Percentiles rank a stretch among this genome's conserved stretches.
phyloP scores from a whole-genome alignment of 2,113 vertebrate species.

The Corydoras maculifer region DNA sequence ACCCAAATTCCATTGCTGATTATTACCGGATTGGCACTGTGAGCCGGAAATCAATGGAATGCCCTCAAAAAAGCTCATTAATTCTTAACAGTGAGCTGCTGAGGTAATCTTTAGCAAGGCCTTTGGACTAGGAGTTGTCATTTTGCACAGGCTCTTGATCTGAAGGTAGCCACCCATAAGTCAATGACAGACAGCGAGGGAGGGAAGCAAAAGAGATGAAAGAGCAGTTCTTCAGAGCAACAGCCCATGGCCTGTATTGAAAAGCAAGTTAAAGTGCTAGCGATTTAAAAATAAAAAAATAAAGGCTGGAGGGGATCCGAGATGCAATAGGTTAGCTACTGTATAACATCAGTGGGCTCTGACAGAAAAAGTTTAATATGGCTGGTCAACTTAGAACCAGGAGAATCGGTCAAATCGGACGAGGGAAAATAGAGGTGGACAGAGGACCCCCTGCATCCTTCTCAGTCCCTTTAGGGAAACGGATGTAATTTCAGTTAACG shows the following conservation, averaged over 20 bases:
- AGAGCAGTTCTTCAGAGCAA: slow-evolving; percentile 12
- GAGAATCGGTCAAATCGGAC: slow-evolving; percentile 19
- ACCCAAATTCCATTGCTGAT: slow-evolving; percentile 35
- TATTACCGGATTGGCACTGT: slow-evolving; percentile 21
- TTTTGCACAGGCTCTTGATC: slow-evolving; percentile 18
- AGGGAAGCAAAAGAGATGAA: slow-evolving; percentile 10
- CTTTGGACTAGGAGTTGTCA: slow-evolving; percentile 3
- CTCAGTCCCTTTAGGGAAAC: slow-evolving; percentile 17
- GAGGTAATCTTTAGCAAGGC: slow-evolving; percentile 28
- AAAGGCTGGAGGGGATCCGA: not conserved
- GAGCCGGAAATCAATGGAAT: slow-evolving; percentile 41
- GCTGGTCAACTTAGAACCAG: not conserved
- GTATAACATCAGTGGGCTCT: slow-evolving; percentile 3
- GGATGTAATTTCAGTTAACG: slow-evolving; percentile 26
- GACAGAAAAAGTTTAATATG: not conserved
- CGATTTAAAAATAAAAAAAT: not conserved
- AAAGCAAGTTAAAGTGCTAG: not conserved
- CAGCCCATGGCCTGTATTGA: not conserved
- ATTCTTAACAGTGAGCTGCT: slow-evolving; percentile 31
- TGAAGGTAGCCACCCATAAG: slow-evolving; percentile 8
- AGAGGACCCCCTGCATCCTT: slow-evolving; percentile 5
- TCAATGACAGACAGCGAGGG: slow-evolving; percentile 17
- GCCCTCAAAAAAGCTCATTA: slow-evolving; percentile 42
- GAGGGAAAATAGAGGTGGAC: slow-evolving; percentile 21
- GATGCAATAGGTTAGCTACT: not conserved